Base-by-base conservation (phyloP, 2,888 invertebrate genomes). In the Epirrhoe tristata region DNA sequence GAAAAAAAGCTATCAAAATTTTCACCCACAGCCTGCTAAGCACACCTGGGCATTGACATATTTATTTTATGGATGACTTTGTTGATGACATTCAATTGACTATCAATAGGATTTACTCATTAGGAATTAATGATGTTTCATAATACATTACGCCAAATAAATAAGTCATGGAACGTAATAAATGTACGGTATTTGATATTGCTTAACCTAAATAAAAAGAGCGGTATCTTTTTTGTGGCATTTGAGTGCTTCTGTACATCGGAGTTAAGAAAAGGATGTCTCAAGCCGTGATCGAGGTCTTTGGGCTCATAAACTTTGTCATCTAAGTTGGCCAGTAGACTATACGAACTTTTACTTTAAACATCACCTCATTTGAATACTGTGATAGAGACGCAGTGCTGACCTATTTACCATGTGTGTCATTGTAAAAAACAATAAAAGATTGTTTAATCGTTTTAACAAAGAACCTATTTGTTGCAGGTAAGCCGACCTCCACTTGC, bases 401-500 rank as follows among this genome's bases (percentile, higher is more conserved):
- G 16, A 16, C 14, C 50, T 14, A 16, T 14, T 43, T 31, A 56
- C 24, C 43, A 43, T 56, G 39, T 55, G 10, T 10, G 17, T 46
- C 48, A 12, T 34, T 58, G 16, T 50, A n/a, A 32, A 58, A 34
- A 50, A 58, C 5, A 50, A 58, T 52, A 24, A n/a, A n/a, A 57
- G 46, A 0, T 55, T 46, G 34, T 39, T 39, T 50, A 5, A 56
- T 46, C 10, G 52, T 52, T 66, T 69, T 61, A 56, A 71, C 72
- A 70, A 79, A 68, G 36, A 70, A 62, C 54, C 10, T 14, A 43
- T 70, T 79, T 87, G 83, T 91, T 91, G 52, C 89, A 93, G 93
- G 93, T 93, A 92, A 93, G 91, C 84, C 87, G 81, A 72, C 76
- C 64, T 81, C 82, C 77, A 66, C 80, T 57, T 90, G 88, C 85